Conservation (phyloP, 2,888 invertebrate species). For the Suillia variegata region DNA sequence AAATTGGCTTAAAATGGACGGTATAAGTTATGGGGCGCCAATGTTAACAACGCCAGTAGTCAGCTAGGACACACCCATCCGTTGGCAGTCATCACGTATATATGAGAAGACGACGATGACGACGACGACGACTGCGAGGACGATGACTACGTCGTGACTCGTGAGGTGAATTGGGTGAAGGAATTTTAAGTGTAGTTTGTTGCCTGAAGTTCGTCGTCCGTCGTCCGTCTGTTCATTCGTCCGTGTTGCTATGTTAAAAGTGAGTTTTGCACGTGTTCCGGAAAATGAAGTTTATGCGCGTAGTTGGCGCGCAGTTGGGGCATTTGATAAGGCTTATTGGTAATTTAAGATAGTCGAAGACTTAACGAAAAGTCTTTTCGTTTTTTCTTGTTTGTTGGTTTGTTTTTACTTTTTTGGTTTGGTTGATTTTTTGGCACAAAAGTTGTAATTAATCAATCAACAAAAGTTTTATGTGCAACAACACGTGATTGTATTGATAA, state of each 20-base stretch:
- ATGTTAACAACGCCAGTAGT: not conserved
- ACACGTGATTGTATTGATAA: not conserved
- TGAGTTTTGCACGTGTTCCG: conserved; percentile 10
- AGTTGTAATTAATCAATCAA: conserved; percentile 19
- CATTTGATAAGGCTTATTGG: not conserved
- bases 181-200: conserved; percentile 10
- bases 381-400: no score
- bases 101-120: no score
- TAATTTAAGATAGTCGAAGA: not conserved
- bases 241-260: conserved; percentile 8
- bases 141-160: conserved; percentile 16
- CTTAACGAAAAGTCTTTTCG: no score
- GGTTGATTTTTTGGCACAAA: not conserved
- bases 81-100: conserved; percentile 30
- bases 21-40: not conserved
- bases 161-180: conserved; percentile 19
- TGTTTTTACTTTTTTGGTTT: no score
- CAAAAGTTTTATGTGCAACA: not conserved
- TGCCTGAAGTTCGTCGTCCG: no score
- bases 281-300: not conserved
- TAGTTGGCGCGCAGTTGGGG: not conserved
- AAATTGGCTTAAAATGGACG: conserved; percentile 4
- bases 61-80: conserved; percentile 12
- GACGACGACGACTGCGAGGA: no score
- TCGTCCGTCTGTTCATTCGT: no score